Conservation (phyloP, 2,888 invertebrate species). For the Cryptocheilus praepositus region DNA sequence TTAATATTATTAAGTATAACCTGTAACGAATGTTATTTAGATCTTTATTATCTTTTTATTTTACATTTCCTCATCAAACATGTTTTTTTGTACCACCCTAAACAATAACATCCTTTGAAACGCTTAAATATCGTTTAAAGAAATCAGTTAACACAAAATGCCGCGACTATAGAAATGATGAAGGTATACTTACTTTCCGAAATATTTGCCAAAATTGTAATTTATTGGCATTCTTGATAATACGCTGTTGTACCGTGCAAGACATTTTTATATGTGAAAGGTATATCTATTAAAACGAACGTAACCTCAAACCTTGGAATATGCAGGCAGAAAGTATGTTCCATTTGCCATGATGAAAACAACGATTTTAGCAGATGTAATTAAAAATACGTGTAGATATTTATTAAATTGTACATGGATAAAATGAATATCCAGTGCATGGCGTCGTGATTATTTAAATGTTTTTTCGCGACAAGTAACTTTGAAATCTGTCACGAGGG, state of each 20-base stretch:
- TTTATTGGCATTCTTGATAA: background rate
- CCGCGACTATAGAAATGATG: too few species aligned
- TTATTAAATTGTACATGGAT: background rate
- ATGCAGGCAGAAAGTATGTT: background rate
- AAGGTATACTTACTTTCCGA: background rate
- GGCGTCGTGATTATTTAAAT: background rate
- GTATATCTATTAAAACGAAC: background rate
- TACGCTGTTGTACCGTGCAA: slow-evolving; percentile 1
- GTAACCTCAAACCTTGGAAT: slow-evolving; percentile 11
- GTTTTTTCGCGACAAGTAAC: slow-evolving; percentile 25
- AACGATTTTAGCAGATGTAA: background rate
- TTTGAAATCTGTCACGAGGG: slow-evolving; percentile 50
- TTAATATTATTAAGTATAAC: too few species aligned
- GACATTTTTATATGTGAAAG: background rate
- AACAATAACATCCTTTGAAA: background rate
- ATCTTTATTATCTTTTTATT: too few species aligned
- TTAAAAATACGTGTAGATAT: background rate
- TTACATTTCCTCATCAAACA: background rate
- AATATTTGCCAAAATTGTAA: background rate
- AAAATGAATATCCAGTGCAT: background rate
- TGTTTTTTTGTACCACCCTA: background rate
- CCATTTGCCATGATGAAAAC: background rate
- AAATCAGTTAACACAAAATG: too few species aligned
- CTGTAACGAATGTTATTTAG: too few species aligned
- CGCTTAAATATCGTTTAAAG: too few species aligned